phyloP scores from a whole-genome alignment of 1,140 invertebrate genomes.

The Drosophila ficusphila region DNA sequence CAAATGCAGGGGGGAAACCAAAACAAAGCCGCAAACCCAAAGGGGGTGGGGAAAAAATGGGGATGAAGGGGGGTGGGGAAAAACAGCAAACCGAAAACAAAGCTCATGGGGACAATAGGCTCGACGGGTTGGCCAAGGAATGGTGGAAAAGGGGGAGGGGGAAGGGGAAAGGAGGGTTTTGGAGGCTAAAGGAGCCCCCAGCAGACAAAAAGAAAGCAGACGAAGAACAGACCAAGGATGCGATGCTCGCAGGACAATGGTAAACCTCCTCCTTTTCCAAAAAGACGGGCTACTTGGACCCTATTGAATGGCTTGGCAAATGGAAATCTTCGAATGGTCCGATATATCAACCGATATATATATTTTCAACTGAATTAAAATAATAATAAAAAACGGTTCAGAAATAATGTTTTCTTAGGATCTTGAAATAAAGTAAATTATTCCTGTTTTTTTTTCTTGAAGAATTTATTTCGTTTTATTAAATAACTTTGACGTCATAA shows the following conservation, averaged over 20 bases:
- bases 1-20: slow-evolving; percentile 49
- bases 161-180: neutral
- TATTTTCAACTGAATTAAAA: too few species aligned
- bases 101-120: slow-evolving; percentile 48
- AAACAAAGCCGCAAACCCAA: slow-evolving; percentile 53
- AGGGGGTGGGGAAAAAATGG: slow-evolving; percentile 1
- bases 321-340: neutral
- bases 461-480: too few species aligned
- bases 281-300: slow-evolving; percentile 8
- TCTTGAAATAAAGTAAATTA: neutral
- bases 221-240: slow-evolving; percentile 47
- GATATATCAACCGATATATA: slow-evolving; percentile 1
- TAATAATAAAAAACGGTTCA: neutral
- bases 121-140: neutral
- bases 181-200: neutral
- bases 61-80: neutral
- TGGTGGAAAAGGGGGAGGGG: too few species aligned
- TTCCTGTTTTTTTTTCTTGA: neutral
- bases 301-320: slow-evolving; percentile 13
- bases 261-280: neutral
- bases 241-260: slow-evolving; percentile 27
- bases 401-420: neutral
- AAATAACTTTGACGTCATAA: neutral
- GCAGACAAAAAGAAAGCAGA: slow-evolving; percentile 16
- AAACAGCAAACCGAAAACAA: slow-evolving; percentile 40